Evolutionary conservation across 2,797 vertebrate species (phyloP), one percentile per base, ranked within the genome.

Genomic region (Microcaecilia unicolor): DNA sequence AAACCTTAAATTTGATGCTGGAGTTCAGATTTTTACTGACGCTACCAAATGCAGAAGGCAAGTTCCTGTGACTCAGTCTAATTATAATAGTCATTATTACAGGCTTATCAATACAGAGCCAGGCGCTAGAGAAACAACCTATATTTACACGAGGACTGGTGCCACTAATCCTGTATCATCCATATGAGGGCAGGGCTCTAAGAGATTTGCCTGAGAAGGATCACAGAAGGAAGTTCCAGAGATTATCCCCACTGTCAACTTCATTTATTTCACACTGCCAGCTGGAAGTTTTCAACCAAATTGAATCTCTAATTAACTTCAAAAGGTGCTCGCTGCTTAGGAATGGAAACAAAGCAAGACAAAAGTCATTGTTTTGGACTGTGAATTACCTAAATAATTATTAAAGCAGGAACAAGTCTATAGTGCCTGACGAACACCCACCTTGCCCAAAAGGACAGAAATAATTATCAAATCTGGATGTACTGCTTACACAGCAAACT

Each of bases 301-400:
- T 6, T 45, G 55, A 68, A 68, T 68, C 46, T 44, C 64, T 72
- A 69, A 70, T 69, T 69, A 72, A 64, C 53, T 68, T 66, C 29
- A 61, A 67, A 72, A 65, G 51, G 29, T 26, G 18, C 39, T 48
- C 57, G 31, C 51, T 57, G 44, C 30, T 39, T 19, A 44, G 59
- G 38, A 66, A 64, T 42, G 58, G 58, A 51, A 69, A 66, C 54
- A 46, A 11, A 46, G 15, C 34, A 52, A 23, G 37, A 41, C 52
- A 41, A 66, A 66, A 67, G 47, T 57, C 37, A 23, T 56, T 57
- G 22, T 55, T 61, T 70, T 48, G 28, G 24, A 51, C 29, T n/a
- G 15, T 21, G 28, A 44, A 9, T 34, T 61, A 49, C 61, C 47
- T 73, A 71, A 72, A 68, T 12, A 67, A 37, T 67, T 71, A 70